Evolutionary conservation across 2,797 vertebrate genomes (phyloP).

Genomic region (Bufotes viridis): DNA sequence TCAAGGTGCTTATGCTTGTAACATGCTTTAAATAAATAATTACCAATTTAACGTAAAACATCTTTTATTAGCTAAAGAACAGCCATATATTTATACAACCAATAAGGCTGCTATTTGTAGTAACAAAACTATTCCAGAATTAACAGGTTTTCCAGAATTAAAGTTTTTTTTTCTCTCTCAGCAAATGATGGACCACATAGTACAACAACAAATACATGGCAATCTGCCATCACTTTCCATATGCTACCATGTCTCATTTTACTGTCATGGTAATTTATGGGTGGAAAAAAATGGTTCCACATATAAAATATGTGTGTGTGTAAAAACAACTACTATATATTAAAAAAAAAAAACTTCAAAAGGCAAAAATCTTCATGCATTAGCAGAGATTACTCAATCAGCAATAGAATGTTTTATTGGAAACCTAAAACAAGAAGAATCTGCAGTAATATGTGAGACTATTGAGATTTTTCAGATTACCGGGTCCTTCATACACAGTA

Average conservation of each 20-base stretch:
- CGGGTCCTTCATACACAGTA: background rate
- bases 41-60: background rate
- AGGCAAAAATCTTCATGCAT: background rate
- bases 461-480: background rate
- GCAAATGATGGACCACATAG: background rate
- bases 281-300: background rate
- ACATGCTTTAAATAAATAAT: background rate
- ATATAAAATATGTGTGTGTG: background rate
- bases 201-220: background rate
- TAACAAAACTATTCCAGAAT: background rate
- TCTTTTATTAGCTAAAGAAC: background rate
- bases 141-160: background rate
- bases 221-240: background rate
- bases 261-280: background rate
- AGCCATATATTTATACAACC: background rate
- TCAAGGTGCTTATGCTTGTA: background rate
- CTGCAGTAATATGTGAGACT: background rate
- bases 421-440: background rate
- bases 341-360: background rate
- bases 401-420: background rate
- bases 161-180: background rate
- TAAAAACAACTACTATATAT: background rate
- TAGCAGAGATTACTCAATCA: background rate
- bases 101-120: background rate
- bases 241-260: background rate